Conservation (phyloP, 2,888 invertebrate genomes). For the Caenorhabditis macrosperma region DNA sequence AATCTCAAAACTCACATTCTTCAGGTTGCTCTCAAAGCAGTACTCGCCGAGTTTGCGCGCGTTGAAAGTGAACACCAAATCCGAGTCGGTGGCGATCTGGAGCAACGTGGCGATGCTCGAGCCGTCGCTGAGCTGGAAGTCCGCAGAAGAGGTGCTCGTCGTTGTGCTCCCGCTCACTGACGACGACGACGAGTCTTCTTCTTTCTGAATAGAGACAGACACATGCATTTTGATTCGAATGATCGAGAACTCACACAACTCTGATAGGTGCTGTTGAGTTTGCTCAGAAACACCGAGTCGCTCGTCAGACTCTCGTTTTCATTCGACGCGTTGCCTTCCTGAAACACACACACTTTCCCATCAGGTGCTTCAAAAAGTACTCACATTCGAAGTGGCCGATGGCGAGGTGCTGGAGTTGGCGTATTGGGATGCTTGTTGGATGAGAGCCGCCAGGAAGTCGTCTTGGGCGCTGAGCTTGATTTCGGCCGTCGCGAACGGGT, state of each 20-base stretch:
- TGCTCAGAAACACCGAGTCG: constrained; percentile 65
- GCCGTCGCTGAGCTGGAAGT: constrained; percentile 65
- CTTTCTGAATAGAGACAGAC: constrained; percentile 55
- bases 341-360: constrained; percentile 1
- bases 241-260: neutral
- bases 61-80: constrained; percentile 69
- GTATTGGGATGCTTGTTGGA: constrained; percentile 67
- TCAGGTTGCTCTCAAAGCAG: constrained; percentile 66
- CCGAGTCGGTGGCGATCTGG: constrained; percentile 70
- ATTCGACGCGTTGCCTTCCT: constrained; percentile 55
- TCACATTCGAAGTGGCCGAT: constrained; percentile 62
- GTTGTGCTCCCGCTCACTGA: constrained; percentile 59
- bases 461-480: constrained; percentile 61
- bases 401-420: constrained; percentile 57
- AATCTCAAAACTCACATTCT: constrained; percentile 51
- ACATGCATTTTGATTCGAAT: neutral
- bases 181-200: constrained; percentile 66
- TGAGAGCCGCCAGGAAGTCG: constrained; percentile 63
- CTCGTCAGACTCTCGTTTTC: constrained; percentile 54
- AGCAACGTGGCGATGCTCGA: constrained; percentile 64
- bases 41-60: constrained; percentile 67
- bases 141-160: constrained; percentile 37
- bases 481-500: constrained; percentile 56
- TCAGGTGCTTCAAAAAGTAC: neutral
- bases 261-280: constrained; percentile 46